Evolutionary conservation across 1,140 invertebrate species (phyloP), one percentile per base, ranked within the genome.

Genomic region (Neuroterus valhalla): DNA sequence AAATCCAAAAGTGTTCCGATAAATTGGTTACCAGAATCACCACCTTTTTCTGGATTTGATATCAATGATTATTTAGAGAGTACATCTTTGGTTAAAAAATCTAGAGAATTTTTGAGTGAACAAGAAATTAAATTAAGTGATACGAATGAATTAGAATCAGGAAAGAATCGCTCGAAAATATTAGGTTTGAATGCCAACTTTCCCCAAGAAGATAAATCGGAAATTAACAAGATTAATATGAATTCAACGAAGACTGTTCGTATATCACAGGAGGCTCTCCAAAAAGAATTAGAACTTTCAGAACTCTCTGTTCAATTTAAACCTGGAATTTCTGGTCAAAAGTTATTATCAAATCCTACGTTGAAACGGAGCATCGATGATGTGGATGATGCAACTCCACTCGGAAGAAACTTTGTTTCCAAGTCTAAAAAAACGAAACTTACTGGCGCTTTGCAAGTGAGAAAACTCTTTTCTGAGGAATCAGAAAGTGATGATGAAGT

Each of bases 401-500:
- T 77, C 3, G 76, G 75, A 2, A 81, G 71, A 42, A 43, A 68
- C 55, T 17, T 43, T 26, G 8, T n/a, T n/a, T 67, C 43, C 42
- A 80, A 66, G 26, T 70, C 76, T n/a, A 89, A 88, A 26, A 87
- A 85, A 68, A 70, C 77, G 38, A 78, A 83, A 46, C 43, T 76
- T 15, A 73, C 66, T 48, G 43, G 55, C 4, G 84, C 88, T 62
- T 46, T 86, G 11, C 81, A 79, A 50, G 77, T 21, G 6, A 48
- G 82, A 23, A 86, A 81, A 79, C 66, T 86, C 8, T 85, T 85
- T 19, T n/a, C 71, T 10, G 74, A 81, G n/a, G 74, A 79, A 68
- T 70, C 43, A 31, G 26, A 66, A 0, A 79, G 5, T 38, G 74
- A 70, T 17, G 66, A 75, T 48, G 70, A 76, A 62, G 15, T 31